These are phyloP conservation scores for Corvus cornix DNA, from an alignment of 2,113 vertebrate genomes.

Conservation along the genomic window DNA sequence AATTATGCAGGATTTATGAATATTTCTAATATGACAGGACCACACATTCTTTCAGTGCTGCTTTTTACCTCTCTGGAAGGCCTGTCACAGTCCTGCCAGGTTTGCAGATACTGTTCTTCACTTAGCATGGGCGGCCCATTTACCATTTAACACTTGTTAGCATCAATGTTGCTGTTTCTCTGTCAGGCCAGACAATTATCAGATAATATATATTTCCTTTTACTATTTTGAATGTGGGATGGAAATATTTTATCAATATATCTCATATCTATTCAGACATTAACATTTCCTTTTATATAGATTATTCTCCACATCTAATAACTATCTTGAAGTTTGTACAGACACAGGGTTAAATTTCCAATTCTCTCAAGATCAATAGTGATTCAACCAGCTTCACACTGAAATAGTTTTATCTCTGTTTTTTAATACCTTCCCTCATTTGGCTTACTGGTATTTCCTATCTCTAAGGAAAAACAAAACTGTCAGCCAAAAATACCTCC, in stretches of 20 bases:
- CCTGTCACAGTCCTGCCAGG: background rate
- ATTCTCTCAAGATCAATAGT: background rate
- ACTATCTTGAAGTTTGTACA: background rate
- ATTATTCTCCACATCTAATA: background rate
- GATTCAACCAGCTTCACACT: background rate
- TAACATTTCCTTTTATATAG: background rate
- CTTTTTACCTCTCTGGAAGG: background rate
- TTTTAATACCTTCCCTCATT: background rate
- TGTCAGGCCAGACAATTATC: background rate
- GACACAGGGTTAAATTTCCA: background rate
- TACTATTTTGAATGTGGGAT: background rate
- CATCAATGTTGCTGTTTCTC: background rate
- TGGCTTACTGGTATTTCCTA: background rate
- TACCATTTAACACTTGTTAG: background rate
- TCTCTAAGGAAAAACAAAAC: background rate
- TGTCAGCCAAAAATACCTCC: background rate
- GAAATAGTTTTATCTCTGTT: background rate
- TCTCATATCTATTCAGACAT: background rate
- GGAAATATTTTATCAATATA: background rate
- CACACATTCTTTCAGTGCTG: background rate
- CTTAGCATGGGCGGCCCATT: background rate
- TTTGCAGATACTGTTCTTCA: background rate
- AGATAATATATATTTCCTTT: background rate
- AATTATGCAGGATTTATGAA: slow-evolving; percentile 5
- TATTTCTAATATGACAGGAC: background rate